Percentiles rank a stretch among this genome's conserved stretches.
Evolutionary conservation across 2,113 vertebrate species (phyloP).

Genomic region (Globicephala melas): DNA sequence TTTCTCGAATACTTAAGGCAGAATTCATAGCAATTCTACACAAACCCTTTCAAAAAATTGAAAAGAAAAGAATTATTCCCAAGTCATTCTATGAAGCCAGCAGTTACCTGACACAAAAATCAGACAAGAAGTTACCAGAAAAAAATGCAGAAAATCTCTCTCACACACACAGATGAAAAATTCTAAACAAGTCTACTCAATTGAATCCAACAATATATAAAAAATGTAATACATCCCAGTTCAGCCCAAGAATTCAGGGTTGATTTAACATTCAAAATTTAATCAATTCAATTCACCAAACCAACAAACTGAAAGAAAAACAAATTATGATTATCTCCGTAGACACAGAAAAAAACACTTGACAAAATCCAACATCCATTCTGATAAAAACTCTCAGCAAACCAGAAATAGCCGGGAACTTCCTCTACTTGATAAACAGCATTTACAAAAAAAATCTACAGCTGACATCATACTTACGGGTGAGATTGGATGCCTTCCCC

Average conservation of each 20-base stretch:
- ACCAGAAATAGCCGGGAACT: not conserved
- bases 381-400: not conserved
- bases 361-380: not conserved
- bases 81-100: not conserved
- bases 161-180: not conserved
- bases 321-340: not conserved
- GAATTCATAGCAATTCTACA: accelerated
- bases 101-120: not conserved
- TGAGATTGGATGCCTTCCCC: not conserved
- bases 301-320: not conserved
- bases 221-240: not conserved
- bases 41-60: not conserved
- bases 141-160: not conserved
- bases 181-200: not conserved
- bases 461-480: accelerated
- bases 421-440: not conserved
- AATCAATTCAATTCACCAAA: not conserved
- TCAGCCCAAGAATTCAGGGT: not conserved
- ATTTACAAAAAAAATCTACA: no score
- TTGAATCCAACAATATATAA: not conserved
- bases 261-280: not conserved
- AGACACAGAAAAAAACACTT: not conserved
- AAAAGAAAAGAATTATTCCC: not conserved
- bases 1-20: not conserved
- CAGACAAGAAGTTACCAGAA: not conserved